Evolutionary conservation across 1,140 invertebrate species (phyloP).

Genomic region (Euwallacea fornicatus): DNA sequence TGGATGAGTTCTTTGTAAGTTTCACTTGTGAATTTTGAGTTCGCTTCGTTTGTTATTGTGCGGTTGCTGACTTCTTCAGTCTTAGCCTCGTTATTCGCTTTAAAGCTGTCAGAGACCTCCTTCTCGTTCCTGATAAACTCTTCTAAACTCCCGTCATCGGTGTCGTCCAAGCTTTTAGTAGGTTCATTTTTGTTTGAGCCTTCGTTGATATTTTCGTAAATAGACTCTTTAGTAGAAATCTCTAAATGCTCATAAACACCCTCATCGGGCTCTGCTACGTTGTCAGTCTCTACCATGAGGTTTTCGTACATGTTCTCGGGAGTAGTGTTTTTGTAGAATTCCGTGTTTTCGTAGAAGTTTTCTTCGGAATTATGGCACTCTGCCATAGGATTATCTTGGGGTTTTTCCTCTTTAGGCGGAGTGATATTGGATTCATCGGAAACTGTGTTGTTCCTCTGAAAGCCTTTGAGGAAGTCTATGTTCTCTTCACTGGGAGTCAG

Average conservation of each 20-base stretch:
- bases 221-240: conserved; percentile 5
- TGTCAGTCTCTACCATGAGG: conserved; percentile 24
- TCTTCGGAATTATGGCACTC: conserved; percentile 28
- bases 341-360: conserved; percentile 42
- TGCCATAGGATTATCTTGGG: conserved; percentile 22
- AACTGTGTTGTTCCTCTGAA: conserved; percentile 43
- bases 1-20: conserved; percentile 38
- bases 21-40: conserved; percentile 27
- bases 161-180: conserved; percentile 15
- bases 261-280: conserved; percentile 25
- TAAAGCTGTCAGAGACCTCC: conserved; percentile 22
- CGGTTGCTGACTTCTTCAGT: background rate
- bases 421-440: conserved; percentile 25
- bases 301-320: conserved; percentile 45
- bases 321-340: conserved; percentile 32
- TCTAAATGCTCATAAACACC: conserved; percentile 30
- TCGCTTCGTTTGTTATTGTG: background rate
- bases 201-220: conserved; percentile 43
- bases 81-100: background rate
- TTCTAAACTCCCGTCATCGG: conserved; percentile 30
- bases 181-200: conserved; percentile 6
- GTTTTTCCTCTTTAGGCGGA: conserved; percentile 28
- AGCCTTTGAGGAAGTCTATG: conserved; percentile 53
- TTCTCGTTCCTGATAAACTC: conserved; percentile 33
- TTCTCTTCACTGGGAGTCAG: conserved; percentile 53